Evolutionary conservation across 2,888 invertebrate genomes (phyloP), one percentile per base, ranked within the genome.

Genomic region (Augochlorella aurata): DNA sequence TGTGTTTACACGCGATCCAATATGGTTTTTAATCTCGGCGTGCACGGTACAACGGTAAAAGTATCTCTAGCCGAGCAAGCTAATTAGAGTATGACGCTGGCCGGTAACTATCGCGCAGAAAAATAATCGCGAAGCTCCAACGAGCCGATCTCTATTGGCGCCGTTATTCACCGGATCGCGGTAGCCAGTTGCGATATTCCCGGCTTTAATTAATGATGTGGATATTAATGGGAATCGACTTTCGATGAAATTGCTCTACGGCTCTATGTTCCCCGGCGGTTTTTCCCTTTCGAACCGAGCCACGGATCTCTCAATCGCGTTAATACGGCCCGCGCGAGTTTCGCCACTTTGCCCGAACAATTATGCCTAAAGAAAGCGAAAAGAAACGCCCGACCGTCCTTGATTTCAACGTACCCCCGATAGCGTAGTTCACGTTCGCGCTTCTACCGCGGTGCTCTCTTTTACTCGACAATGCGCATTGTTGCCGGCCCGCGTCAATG

Each of bases 61-160:
- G 47, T 68, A 52, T 71, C 82, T 81, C 29, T 29, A 85, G 85
- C 82, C 84, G 85, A 72, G 79, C 61, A 21, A 77, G 80, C 74
- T 88, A 89, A 89, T 88, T 86, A 86, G 89, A 88, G 86, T 90
- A 87, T 89, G 86, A 90, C 86, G 88, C 69, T 83, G 49, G 75
- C 72, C 72, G 71, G 74, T 77, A 77, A 66, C 54, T n/a, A 52
- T 65, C 47, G 50, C 21, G 44, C 16, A 38, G 38, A 38, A 38
- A 38, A 38, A 38, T 2, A 38, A 38, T 38, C 67, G 44, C 38
- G 66, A 78, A 80, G 76, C 47, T 70, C 65, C 58, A 44, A 18
- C 29, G 58, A 58, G 54, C n/a, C 70, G 77, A 78, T 69, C 77
- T 72, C 47, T 14, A 73, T 73, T 18, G 68, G 52, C 12, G 63